Percentiles rank a stretch among this genome's conserved stretches.
These are phyloP conservation scores for Danionella cerebrum DNA, from an alignment of 2,113 vertebrate species.

Conservation along the genomic window DNA sequence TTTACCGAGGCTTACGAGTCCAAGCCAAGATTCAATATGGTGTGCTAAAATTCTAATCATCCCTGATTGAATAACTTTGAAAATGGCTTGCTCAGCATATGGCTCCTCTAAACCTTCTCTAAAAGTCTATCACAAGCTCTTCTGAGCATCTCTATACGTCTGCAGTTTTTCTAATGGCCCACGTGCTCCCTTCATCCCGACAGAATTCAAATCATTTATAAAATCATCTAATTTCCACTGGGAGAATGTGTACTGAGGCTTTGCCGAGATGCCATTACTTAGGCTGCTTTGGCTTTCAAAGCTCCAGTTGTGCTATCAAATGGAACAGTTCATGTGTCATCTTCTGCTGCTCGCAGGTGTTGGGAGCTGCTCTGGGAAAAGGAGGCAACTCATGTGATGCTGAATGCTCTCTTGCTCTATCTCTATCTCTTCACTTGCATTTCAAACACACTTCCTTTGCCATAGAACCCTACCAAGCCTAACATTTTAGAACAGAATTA, in stretches of 20 bases:
- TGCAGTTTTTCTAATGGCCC: constrained; percentile 5
- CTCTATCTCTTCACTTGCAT: constrained; percentile 37
- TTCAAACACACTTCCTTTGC: constrained; percentile 45
- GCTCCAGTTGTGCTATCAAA: constrained; percentile 37
- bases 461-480: neutral
- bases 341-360: constrained; percentile 20
- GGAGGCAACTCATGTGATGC: constrained; percentile 41
- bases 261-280: constrained; percentile 46
- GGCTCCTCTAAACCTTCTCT: constrained; percentile 42
- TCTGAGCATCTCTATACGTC: constrained; percentile 33
- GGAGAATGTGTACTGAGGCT: constrained; percentile 1
- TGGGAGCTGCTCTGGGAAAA: constrained; percentile 45
- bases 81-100: constrained; percentile 51
- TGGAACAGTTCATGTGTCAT: constrained; percentile 37
- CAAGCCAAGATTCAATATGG: constrained; percentile 42
- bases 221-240: constrained; percentile 51
- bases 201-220: constrained; percentile 44
- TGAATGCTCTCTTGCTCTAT: constrained; percentile 19
- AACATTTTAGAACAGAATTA: neutral
- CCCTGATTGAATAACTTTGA: constrained; percentile 55
- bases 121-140: constrained; percentile 17
- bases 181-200: neutral
- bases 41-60: constrained; percentile 47
- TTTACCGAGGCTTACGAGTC: constrained; percentile 43
- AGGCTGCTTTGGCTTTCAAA: constrained; percentile 16